These are phyloP conservation scores for Oenanthe melanoleuca DNA, from an alignment of 2,113 vertebrate genomes.

Conservation along the genomic window DNA sequence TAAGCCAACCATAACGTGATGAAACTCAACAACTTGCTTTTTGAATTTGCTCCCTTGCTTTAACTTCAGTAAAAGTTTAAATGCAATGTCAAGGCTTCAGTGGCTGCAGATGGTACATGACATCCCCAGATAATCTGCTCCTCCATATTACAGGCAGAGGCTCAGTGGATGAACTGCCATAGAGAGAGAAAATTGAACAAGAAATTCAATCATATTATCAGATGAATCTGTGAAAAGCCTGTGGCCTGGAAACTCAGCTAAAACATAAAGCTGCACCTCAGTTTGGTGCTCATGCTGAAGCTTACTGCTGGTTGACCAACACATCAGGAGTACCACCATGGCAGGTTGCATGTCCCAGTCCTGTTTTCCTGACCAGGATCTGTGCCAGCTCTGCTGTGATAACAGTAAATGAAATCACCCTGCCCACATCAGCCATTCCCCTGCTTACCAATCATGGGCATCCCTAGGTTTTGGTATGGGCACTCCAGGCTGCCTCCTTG, in stretches of 20 bases:
- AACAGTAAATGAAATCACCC: not conserved
- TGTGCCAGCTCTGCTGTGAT: not conserved
- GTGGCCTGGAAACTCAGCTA: not conserved
- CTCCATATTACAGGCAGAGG: not conserved
- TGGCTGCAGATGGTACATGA: not conserved
- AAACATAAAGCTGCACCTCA: not conserved
- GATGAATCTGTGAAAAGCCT: not conserved
- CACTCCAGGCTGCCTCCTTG: constrained; percentile 85
- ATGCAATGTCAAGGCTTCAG: not conserved
- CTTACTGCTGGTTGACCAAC: not conserved
- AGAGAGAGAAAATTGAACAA: not conserved
- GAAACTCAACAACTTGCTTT: not conserved
- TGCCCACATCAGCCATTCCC: not conserved
- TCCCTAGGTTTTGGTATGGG: constrained; percentile 78
- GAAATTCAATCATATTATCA: not conserved
- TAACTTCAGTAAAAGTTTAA: not conserved
- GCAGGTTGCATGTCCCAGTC: not conserved
- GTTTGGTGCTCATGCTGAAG: not conserved
- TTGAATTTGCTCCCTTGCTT: not conserved
- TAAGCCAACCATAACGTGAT: not conserved
- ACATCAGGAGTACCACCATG: not conserved
- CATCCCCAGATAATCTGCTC: not conserved
- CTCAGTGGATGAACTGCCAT: not conserved
- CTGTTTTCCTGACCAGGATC: not conserved
- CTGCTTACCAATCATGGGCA: constrained; percentile 82